Percentiles rank a stretch among this genome's conserved stretches.
phyloP scores from a whole-genome alignment of 2,113 vertebrate species.

The Sphyrna mokarran region DNA sequence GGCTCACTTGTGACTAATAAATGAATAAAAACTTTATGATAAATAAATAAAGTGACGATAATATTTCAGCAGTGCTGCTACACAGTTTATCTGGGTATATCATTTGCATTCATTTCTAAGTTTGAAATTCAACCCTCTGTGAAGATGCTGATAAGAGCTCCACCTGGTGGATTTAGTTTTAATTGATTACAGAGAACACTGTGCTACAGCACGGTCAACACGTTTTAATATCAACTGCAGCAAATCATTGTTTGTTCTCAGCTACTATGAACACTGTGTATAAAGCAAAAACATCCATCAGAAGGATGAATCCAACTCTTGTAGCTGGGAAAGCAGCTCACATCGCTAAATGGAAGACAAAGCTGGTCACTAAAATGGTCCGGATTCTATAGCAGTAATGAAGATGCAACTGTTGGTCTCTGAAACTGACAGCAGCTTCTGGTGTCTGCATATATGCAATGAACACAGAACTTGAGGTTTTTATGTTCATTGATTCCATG shows the following conservation, averaged over 20 bases:
- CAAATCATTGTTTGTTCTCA: background rate
- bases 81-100: background rate
- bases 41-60: background rate
- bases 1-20: too few species aligned
- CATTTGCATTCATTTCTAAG: background rate
- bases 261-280: background rate
- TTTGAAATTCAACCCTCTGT: background rate
- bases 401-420: background rate
- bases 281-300: background rate
- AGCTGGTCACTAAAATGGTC: background rate
- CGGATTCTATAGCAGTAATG: background rate
- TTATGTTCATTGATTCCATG: too few species aligned
- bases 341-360: background rate
- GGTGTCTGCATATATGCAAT: background rate
- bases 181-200: background rate
- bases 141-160: background rate
- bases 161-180: background rate
- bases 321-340: background rate
- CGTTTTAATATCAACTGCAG: background rate
- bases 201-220: too few species aligned
- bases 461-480: background rate
- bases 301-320: background rate
- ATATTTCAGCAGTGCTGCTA: background rate
- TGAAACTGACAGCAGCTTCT: background rate
- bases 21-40: too few species aligned